Conservation (phyloP, 2,113 vertebrate genomes). For the Tylochromis polylepis region DNA sequence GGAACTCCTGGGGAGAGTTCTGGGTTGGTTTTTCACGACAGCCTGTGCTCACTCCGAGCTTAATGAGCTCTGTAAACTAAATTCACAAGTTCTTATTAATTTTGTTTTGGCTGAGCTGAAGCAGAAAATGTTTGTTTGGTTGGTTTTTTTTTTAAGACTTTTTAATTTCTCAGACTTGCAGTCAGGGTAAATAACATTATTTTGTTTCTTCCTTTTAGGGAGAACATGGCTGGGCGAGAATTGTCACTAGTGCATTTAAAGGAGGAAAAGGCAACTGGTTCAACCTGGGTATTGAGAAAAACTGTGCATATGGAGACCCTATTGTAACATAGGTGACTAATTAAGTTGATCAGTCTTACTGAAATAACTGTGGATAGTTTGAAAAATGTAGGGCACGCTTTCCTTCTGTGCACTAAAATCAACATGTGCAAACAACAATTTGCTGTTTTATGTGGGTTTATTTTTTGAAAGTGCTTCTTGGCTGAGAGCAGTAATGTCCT, state of each 20-base stretch:
- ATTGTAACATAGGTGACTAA: conserved; percentile 62
- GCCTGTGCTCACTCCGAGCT: neutral
- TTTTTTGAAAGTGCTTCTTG: neutral
- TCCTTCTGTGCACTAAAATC: neutral
- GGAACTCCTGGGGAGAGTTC: conserved; percentile 96
- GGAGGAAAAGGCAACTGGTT: conserved; percentile 82
- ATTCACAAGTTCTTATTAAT: neutral
- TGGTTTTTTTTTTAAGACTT: neutral
- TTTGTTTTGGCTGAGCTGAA: neutral
- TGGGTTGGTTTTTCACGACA: conserved; percentile 80
- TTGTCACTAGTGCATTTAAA: conserved; percentile 90
- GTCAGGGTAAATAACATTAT: neutral
- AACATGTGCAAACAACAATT: neutral
- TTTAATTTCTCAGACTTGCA: neutral
- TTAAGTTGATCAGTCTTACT: neutral
- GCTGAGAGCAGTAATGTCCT: neutral
- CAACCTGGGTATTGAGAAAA: conserved; percentile 87
- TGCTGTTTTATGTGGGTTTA: neutral
- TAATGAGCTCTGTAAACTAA: neutral
- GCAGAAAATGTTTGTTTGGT: neutral
- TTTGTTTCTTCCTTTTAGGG: conserved; percentile 74
- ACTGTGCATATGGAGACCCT: conserved; percentile 85
- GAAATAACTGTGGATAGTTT: neutral
- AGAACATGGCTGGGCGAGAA: conserved; percentile 88
- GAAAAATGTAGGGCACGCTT: neutral